Evolutionary conservation across 2,888 invertebrate genomes (phyloP).

Genomic region (Pheosia gnoma): DNA sequence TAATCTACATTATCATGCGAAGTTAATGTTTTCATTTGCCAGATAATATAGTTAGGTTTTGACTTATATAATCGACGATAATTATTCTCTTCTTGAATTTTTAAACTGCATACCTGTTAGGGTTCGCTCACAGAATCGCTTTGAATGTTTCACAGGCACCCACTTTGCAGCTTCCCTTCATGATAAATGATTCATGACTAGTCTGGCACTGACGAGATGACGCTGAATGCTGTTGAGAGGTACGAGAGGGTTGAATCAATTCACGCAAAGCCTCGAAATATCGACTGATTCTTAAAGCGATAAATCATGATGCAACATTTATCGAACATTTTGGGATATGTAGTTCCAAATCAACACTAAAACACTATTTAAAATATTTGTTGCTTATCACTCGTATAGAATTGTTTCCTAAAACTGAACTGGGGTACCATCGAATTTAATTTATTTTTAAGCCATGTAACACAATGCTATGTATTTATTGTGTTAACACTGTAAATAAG

Average conservation of each 20-base stretch:
- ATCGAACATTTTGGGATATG: too few relatives aligned
- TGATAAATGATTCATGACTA: conserved; percentile 62
- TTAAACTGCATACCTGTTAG: conserved; percentile 32
- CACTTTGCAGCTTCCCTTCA: conserved; percentile 45
- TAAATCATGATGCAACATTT: not conserved
- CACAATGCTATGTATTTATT: too few relatives aligned
- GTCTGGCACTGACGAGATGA: conserved; percentile 31
- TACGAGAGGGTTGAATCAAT: conserved; percentile 23
- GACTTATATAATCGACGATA: conserved; percentile 18
- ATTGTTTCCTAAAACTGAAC: too few relatives aligned
- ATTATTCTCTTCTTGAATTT: conserved; percentile 41
- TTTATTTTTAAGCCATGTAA: too few relatives aligned
- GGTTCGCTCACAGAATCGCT: conserved; percentile 35
- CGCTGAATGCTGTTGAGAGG: conserved; percentile 27
- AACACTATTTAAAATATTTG: too few relatives aligned
- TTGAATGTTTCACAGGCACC: conserved; percentile 53
- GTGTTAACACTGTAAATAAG: too few relatives aligned
- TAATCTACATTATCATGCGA: too few relatives aligned
- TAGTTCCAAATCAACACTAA: too few relatives aligned
- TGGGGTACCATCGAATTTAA: too few relatives aligned
- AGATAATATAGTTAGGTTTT: conserved; percentile 15
- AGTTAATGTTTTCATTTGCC: too few relatives aligned
- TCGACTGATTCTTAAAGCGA: conserved; percentile 7
- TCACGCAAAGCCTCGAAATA: conserved; percentile 8
- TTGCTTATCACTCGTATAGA: too few relatives aligned